Evolutionary conservation across 2,113 vertebrate species (phyloP).

Genomic region (Stictonetta naevosa): DNA sequence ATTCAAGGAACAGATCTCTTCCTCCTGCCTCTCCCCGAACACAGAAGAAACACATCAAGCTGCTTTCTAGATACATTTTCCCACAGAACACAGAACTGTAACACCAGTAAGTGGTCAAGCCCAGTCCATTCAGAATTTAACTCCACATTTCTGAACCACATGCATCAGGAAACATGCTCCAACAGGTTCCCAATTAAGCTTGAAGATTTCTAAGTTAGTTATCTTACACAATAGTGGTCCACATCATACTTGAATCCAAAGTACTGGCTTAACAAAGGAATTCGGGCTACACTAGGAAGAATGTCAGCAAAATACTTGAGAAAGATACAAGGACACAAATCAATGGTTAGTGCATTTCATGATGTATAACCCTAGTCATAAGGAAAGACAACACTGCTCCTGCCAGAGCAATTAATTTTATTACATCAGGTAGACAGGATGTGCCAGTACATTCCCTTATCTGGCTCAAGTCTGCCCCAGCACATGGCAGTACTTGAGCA

Average conservation of each 20-base stretch:
- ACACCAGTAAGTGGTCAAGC: not conserved
- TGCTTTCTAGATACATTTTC: not conserved
- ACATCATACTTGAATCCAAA: not conserved
- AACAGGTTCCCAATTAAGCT: not conserved
- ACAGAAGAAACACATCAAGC: not conserved
- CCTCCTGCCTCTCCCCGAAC: not conserved
- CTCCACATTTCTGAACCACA: not conserved
- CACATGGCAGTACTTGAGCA: not conserved
- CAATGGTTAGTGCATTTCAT: not conserved
- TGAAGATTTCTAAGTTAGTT: not conserved
- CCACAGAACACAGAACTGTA: not conserved
- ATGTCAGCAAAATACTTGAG: not conserved
- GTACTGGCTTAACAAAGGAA: not conserved
- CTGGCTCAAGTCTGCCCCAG: not conserved
- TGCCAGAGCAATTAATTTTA: not conserved
- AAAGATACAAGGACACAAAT: not conserved
- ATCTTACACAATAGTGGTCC: not conserved
- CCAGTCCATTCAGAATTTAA: not conserved
- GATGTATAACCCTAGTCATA: not conserved
- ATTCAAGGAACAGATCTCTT: not conserved
- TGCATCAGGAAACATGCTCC: not conserved
- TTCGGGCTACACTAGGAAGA: not conserved
- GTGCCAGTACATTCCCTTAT: not conserved
- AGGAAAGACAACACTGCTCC: not conserved
- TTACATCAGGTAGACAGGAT: not conserved